Evolutionary conservation across 2,797 vertebrate species (phyloP).

Genomic region (Danio choprae): DNA sequence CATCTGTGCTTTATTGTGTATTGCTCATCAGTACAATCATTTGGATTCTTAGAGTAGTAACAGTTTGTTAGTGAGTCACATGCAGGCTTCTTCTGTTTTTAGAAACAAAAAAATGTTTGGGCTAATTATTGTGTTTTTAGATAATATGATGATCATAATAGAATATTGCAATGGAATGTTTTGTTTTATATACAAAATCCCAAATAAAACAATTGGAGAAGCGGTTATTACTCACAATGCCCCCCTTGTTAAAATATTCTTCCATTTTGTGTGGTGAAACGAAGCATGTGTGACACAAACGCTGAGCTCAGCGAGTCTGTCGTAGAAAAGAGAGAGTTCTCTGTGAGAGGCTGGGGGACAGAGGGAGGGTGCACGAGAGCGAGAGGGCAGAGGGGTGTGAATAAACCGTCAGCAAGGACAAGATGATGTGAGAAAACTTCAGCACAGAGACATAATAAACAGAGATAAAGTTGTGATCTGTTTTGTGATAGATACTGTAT

Average conservation of each 20-base stretch:
- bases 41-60: slow-evolving; percentile 7
- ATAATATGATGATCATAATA: background rate
- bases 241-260: slow-evolving; percentile 22
- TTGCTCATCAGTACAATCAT: background rate
- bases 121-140: background rate
- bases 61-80: slow-evolving; percentile 3
- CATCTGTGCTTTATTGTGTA: slow-evolving; percentile 4
- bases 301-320: slow-evolving; percentile 54
- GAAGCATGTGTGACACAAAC: slow-evolving; percentile 35
- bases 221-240: background rate
- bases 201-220: background rate
- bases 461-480: background rate
- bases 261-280: slow-evolving; percentile 24
- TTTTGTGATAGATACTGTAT: background rate
- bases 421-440: slow-evolving; percentile 29
- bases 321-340: slow-evolving; percentile 32
- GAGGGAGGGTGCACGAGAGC: slow-evolving; percentile 2
- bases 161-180: background rate
- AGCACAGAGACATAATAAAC: background rate
- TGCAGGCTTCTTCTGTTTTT: background rate
- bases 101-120: background rate
- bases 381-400: background rate
- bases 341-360: slow-evolving; percentile 27
- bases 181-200: background rate
- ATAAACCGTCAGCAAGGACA: slow-evolving; percentile 33